Evolutionary conservation across 2,797 vertebrate species (phyloP), one percentile per base, ranked within the genome.

Genomic region (Enteromius mattozi): DNA sequence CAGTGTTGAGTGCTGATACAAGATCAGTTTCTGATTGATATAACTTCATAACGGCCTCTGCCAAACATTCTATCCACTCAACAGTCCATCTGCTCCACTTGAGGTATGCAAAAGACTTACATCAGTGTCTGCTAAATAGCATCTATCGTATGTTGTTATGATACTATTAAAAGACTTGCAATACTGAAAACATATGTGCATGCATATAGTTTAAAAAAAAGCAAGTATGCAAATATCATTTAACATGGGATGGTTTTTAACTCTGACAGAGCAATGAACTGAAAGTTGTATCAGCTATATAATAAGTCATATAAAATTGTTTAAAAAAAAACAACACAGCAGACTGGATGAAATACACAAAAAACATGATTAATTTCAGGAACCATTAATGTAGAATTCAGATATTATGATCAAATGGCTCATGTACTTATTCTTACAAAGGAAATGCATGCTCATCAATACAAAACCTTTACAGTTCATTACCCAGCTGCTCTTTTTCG

Each of bases 1-100:
- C 5, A 16, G 21, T 59, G 74, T 17, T 59, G 3, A 40, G 30
- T 56, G 45, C 47, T 56, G 47, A 54, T 69, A 10, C n/a, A 69
- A 54, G 47, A 24, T 40, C 47, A 12, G 8, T 40, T 76, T 76
- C 51, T 76, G 74, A 76, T 24, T 56, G 51, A 37, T 37, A 77
- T 24, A 19, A 17, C 69, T 47, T 45, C 3, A 17, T 47, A 37
- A 37, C 21, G 30, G 30, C 61, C 27, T 35, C 65, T 21, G 3
- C 3, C 5, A 19, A 68, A 10, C 30, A 68, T 68, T 68, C 33
- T 37, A 10, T 37, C 65, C 65, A 68, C 65, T 4, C 65, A 68
- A 19, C 65, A 12, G 49, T 75, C 6, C 2, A 37, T 37, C 72
- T 75, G 27, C 8, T 51, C 49, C 35, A 56, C 30, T 4, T 56